Conservation (phyloP, 2,888 invertebrate genomes). For the Geophilus truncorum region DNA sequence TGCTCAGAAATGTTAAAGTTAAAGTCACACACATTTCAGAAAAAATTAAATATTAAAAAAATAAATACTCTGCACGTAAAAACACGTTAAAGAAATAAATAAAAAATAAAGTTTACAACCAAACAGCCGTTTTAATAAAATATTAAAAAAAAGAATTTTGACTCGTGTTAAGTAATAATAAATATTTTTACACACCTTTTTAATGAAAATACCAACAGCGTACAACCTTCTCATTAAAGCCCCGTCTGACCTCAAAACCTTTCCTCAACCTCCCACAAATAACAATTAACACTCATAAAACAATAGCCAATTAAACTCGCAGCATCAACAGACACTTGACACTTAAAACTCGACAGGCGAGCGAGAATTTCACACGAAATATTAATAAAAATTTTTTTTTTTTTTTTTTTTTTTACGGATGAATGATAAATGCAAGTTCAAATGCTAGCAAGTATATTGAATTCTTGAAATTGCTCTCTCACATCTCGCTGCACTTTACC, state of each 20-base stretch:
- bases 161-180: background rate
- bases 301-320: background rate
- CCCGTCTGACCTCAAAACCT: background rate
- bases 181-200: background rate
- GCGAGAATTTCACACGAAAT: background rate
- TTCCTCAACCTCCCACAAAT: background rate
- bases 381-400: background rate
- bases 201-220: background rate
- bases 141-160: background rate
- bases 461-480: conserved; percentile 10
- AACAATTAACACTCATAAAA: conserved; percentile 1
- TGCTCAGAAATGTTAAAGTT: too few relatives aligned
- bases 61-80: too few relatives aligned
- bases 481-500: conserved; percentile 10
- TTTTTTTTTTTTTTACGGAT: background rate
- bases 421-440: background rate
- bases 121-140: background rate
- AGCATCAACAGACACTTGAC: background rate
- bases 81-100: too few relatives aligned
- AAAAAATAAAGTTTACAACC: background rate
- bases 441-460: background rate
- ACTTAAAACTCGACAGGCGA: background rate
- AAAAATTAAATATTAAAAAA: too few relatives aligned
- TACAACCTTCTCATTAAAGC: background rate
- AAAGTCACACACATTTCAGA: too few relatives aligned